Base-by-base conservation (phyloP, 2,113 vertebrate species). In the Callocephalon fimbriatum region DNA sequence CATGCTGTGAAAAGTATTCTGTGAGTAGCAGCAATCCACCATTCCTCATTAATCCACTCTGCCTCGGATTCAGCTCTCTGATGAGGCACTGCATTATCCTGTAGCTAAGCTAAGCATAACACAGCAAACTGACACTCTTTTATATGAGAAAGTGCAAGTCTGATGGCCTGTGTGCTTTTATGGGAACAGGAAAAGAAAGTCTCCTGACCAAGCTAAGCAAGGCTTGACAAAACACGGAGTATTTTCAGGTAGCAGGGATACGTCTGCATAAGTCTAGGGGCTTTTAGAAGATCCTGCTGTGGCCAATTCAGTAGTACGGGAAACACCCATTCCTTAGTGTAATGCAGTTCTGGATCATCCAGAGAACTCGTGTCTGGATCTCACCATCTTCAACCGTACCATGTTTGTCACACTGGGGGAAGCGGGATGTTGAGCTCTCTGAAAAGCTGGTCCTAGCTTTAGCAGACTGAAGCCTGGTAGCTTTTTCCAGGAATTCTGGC, bases 1-100 rank as follows among this genome's bases (percentile, higher is more conserved):
- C 86, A 87, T 3, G 81, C 93, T 92, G 95, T 63, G 94, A 84
- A 70, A 71, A 91, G 71, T 70, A 53, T 86, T 92, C 85, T 81
- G 91, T 19, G 92, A 93, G 93, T 53, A 75, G 82, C 85, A 85
- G 90, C 92, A 90, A 95, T 93, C 92, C 92, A 40, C 92, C 93
- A 23, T 67, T 76, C 10, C 73, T 91, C 92, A 42, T 94, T 96
- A 96, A 95, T 95, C 93, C 93, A 32, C 92, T 88, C 92, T 65
- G 91, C 95, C 75, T 56, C 11, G 62, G 86, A 59, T 54, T 62
- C 86, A 8, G 80, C 89, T 67, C 87, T 77, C 50, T 10, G 61
- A 42, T 8, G 70, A 89, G 94, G 23, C 56, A 0, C 77, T 9
- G 78, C 83, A 18, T 90, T 95, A 88, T 90, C 62, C 81, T 29